A percentile compares a stretch with the other conserved stretches of the same genome.
phyloP scores from a whole-genome alignment of 1,140 invertebrate genomes.

The Octopus sinensis region DNA sequence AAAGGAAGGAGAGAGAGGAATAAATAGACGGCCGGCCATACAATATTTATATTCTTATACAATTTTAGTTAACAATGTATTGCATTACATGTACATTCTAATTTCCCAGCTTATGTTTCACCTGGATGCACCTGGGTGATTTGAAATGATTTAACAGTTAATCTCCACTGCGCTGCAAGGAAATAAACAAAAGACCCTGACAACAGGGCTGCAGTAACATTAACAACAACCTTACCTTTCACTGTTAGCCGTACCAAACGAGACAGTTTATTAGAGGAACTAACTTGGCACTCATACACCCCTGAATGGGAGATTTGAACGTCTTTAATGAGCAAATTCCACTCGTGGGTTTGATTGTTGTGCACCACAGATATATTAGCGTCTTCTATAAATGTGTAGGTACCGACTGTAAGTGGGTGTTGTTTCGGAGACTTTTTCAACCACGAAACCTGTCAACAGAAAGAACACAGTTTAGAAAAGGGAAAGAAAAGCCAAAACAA shows the following conservation, averaged over 20 bases:
- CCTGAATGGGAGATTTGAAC: constrained; percentile 35
- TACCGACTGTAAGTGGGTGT: constrained; percentile 35
- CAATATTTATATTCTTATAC: not conserved
- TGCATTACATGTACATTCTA: too few species aligned
- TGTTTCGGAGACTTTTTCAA: constrained; percentile 32
- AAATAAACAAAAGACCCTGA: too few species aligned
- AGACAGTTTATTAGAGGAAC: constrained; percentile 32
- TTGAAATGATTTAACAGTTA: too few species aligned
- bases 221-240: constrained; percentile 23
- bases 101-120: too few species aligned
- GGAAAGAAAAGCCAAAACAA: not conserved
- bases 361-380: constrained; percentile 29
- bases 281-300: constrained; percentile 44
- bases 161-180: too few species aligned
- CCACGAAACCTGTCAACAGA: constrained; percentile 40
- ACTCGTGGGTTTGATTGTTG: constrained; percentile 24
- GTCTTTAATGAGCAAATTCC: constrained; percentile 40
- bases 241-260: constrained; percentile 27
- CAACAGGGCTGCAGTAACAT: too few species aligned
- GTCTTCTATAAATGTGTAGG: constrained; percentile 31
- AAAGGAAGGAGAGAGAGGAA: not conserved
- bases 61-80: not conserved
- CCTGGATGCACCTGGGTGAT: too few species aligned
- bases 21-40: not conserved
- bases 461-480: not conserved